Evolutionary conservation across 2,113 vertebrate genomes (phyloP).

Genomic region (Sylvilagus bachmani): DNA sequence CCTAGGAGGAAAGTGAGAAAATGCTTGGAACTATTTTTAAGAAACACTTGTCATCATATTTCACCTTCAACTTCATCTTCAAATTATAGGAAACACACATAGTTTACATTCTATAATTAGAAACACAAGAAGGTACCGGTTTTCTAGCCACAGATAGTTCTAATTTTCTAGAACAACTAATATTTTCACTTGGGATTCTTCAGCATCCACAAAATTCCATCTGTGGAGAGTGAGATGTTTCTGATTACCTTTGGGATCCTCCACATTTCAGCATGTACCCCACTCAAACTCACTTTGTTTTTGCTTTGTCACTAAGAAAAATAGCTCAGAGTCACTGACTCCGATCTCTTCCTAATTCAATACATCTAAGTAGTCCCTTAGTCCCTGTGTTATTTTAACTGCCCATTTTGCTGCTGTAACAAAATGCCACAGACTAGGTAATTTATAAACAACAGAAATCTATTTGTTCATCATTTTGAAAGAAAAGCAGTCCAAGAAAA

Average conservation of each 20-base stretch:
- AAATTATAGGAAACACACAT: slow-evolving; percentile 56
- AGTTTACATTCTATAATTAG: background rate
- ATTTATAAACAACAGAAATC: background rate
- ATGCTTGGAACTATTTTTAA: slow-evolving; percentile 45
- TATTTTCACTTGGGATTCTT: slow-evolving; percentile 20
- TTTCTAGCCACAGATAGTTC: background rate
- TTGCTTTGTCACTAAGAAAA: background rate
- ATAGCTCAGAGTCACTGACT: background rate
- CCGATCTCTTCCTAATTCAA: background rate
- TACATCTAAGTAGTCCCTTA: background rate
- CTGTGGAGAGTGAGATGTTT: background rate
- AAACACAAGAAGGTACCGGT: background rate
- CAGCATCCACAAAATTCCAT: background rate
- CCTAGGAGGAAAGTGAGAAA: slow-evolving; percentile 50
- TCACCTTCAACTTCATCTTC: slow-evolving; percentile 50
- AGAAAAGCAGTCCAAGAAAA: background rate
- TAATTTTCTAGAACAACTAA: background rate
- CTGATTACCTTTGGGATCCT: background rate
- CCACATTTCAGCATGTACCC: background rate
- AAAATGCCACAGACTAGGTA: background rate
- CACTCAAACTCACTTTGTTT: background rate
- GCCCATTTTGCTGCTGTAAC: background rate
- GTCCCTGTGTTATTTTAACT: background rate
- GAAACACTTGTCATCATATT: background rate
- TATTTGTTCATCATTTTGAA: background rate